Percentiles rank a stretch among this genome's conserved stretches.
phyloP scores from a whole-genome alignment of 2,113 vertebrate genomes.

The Orcinus orca region DNA sequence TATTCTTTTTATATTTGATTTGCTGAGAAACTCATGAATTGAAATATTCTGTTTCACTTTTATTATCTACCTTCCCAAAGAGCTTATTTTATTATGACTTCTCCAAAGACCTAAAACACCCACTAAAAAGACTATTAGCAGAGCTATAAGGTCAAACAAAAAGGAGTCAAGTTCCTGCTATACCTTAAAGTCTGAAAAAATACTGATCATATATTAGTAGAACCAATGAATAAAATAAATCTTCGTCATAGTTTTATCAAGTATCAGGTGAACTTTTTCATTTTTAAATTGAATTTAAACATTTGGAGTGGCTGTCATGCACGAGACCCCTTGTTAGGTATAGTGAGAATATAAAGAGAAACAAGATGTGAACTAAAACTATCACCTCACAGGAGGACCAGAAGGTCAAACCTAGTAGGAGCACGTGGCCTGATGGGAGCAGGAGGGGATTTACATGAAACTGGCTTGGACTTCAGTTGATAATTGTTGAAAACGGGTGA shows the following conservation, averaged over 20 bases:
- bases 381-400: background rate
- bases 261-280: background rate
- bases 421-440: background rate
- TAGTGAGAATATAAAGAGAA: background rate
- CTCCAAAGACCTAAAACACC: background rate
- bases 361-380: background rate
- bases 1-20: background rate
- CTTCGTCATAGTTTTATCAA: background rate
- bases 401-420: background rate
- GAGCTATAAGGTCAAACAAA: background rate
- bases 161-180: background rate
- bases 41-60: background rate
- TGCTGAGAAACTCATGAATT: background rate
- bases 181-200: background rate
- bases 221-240: background rate
- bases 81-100: background rate
- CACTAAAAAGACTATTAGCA: background rate
- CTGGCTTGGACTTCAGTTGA: background rate
- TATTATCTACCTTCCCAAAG: background rate
- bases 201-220: background rate
- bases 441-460: background rate
- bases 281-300: slow-evolving; percentile 15
- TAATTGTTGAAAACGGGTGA: background rate
- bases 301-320: background rate
- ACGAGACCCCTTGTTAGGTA: background rate